Base-by-base conservation (phyloP, 2,797 vertebrate genomes). In the Sebastes minor region DNA sequence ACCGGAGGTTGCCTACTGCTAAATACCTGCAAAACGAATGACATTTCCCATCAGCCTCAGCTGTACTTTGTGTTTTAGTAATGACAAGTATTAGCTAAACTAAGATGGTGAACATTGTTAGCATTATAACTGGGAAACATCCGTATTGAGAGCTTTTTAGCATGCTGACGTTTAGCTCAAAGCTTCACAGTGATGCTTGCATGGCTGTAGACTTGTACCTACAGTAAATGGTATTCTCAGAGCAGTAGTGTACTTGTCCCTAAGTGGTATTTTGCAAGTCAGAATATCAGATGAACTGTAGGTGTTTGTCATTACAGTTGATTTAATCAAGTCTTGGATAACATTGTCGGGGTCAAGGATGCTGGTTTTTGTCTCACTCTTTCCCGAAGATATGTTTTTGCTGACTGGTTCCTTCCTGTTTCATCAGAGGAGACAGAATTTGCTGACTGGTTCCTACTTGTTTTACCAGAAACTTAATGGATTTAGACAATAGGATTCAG, bases 301-400 rank as follows among this genome's bases (percentile, higher is more conserved):
- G 28, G 9, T 35, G 23, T 66, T 42, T 53, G 13, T 69, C 4
- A 9, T 13, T 25, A 2, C 2, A 55, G 56, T 49, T 67, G 61
- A 38, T 82, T 85, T 62, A 69, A 53, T 79, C 59, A 8, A n/a
- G 20, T 57, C 33, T 23, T 32, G 13, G 38, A 80, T 27, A 65
- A 86, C 64, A 27, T 10, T 18, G 52, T 4, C 53, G 20, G 65
- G 89, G 85, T 91, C 89, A 86, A 33, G 82, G 73, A 57, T 81
- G 78, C 49, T 49, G 61, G 33, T 81, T 74, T 84, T 53, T 77
- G 38, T 88, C 84, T 57, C 52, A 27, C 46, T 59, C 62, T 83
- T 89, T 89, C 85, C 85, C 86, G 82, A 88, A 91, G 82, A 81
- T 38, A 18, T 18, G 38, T 88, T 95, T 96, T 22, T 78, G 91